Evolutionary conservation across 64 coral and sea anemone genomes (phyloP).

Genomic region (Pachyseris speciosa): DNA sequence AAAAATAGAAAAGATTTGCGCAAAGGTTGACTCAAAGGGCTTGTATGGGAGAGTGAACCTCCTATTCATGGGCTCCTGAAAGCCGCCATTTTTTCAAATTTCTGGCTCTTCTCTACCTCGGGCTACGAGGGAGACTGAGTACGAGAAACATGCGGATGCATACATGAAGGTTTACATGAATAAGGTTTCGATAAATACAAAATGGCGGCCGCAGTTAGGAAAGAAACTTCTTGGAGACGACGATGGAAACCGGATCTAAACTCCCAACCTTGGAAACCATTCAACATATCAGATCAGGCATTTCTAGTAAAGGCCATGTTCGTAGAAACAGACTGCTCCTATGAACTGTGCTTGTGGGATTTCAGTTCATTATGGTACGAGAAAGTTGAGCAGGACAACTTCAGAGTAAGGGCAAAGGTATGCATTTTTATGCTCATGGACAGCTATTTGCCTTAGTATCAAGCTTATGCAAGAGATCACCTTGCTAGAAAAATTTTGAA

Average conservation of each 20-base stretch:
- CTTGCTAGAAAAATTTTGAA: not conserved
- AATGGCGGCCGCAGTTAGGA: constrained; percentile 49
- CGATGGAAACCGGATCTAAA: constrained; percentile 67
- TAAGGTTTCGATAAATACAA: not conserved
- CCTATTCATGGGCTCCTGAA: too few relatives aligned
- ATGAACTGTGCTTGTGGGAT: constrained; percentile 87
- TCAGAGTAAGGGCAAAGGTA: constrained; percentile 77
- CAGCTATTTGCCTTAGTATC: not conserved
- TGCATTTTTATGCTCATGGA: not conserved
- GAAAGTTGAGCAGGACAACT: constrained; percentile 49
- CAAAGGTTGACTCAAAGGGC: too few relatives aligned
- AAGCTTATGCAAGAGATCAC: not conserved
- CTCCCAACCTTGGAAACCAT: constrained; percentile 81
- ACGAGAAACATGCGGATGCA: too few relatives aligned
- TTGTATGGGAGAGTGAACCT: too few relatives aligned
- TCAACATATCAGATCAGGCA: constrained; percentile 34
- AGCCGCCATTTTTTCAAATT: too few relatives aligned
- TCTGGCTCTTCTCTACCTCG: too few relatives aligned
- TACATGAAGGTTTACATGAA: not conserved
- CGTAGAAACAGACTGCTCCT: constrained; percentile 46
- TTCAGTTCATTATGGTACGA: constrained; percentile 87
- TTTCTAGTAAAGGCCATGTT: constrained; percentile 79
- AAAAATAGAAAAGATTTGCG: too few relatives aligned
- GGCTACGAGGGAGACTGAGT: too few relatives aligned
- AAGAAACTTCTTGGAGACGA: constrained; percentile 68